Percentiles rank a stretch among this genome's conserved stretches.
phyloP scores from a whole-genome alignment of 2,797 vertebrate species.

The Hylomyscus alleni region DNA sequence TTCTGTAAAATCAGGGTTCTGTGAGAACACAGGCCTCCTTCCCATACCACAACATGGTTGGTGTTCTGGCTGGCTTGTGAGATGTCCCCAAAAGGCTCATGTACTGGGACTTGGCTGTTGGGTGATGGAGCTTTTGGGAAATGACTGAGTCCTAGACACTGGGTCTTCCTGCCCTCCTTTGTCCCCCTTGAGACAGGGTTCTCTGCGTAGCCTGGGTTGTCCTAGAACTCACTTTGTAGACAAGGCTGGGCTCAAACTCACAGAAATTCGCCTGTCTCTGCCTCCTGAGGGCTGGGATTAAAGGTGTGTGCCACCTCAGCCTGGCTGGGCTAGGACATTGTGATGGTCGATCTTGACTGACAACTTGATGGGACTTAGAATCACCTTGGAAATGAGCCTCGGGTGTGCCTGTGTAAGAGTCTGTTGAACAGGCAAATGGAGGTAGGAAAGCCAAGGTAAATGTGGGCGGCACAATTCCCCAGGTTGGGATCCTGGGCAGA shows the following conservation, averaged over 20 bases:
- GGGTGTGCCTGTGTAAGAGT: too few species aligned
- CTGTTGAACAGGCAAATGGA: not conserved
- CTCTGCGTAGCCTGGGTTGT: not conserved
- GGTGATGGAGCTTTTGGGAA: not conserved
- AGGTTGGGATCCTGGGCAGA: not conserved
- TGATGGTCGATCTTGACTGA: not conserved
- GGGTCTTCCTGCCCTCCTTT: not conserved
- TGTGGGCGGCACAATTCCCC: not conserved
- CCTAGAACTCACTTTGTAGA: not conserved
- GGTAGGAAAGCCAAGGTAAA: too few species aligned
- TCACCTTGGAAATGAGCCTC: not conserved
- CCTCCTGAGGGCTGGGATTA: not conserved
- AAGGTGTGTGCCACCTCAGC: too few species aligned
- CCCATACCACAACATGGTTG: not conserved
- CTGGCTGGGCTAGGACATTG: too few species aligned
- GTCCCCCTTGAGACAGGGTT: not conserved
- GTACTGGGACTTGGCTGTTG: not conserved
- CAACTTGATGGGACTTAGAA: not conserved
- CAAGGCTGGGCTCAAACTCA: not conserved
- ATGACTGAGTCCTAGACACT: too few species aligned
- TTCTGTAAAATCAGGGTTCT: slow-evolving; percentile 46
- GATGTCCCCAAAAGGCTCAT: not conserved
- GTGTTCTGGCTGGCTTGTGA: not conserved
- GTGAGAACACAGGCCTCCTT: not conserved
- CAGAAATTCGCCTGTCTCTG: not conserved